Conservation (phyloP, 2,888 invertebrate genomes). For the Macropis europaea region DNA sequence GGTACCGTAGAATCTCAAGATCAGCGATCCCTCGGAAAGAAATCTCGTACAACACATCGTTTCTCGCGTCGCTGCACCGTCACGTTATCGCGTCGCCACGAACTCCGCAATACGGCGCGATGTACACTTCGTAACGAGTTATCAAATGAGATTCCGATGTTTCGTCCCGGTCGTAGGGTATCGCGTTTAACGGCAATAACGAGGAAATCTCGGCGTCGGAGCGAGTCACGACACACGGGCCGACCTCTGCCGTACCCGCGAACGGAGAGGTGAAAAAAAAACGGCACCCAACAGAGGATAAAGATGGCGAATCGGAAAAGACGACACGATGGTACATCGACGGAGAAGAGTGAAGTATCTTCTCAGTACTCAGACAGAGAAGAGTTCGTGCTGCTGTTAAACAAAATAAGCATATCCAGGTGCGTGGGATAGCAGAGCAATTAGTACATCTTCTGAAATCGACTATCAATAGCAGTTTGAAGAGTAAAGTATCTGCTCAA, state of each 20-base stretch:
- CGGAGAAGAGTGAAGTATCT: neutral
- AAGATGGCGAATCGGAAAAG: conserved; percentile 23
- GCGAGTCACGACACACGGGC: conserved; percentile 52
- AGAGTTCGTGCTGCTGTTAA: no score
- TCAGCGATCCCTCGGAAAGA: no score
- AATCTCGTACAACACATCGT: neutral
- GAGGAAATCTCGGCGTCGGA: conserved; percentile 59
- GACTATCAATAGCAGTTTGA: no score
- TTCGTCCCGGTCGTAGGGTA: conserved; percentile 53
- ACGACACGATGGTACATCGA: neutral
- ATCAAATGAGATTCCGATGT: conserved; percentile 65
- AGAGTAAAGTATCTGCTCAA: no score
- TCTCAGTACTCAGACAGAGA: no score
- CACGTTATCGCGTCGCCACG: neutral
- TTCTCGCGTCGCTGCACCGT: neutral
- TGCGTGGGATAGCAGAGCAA: no score
- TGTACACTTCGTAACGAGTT: conserved; percentile 54
- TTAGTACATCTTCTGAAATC: no score
- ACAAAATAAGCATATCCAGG: no score
- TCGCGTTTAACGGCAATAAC: conserved; percentile 65
- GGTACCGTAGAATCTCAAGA: no score
- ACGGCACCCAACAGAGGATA: neutral
- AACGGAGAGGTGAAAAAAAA: neutral
- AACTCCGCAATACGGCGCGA: neutral
- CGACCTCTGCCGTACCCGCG: conserved; percentile 13